Conservation (phyloP, 1,140 invertebrate genomes). For the Nasonia giraulti region DNA sequence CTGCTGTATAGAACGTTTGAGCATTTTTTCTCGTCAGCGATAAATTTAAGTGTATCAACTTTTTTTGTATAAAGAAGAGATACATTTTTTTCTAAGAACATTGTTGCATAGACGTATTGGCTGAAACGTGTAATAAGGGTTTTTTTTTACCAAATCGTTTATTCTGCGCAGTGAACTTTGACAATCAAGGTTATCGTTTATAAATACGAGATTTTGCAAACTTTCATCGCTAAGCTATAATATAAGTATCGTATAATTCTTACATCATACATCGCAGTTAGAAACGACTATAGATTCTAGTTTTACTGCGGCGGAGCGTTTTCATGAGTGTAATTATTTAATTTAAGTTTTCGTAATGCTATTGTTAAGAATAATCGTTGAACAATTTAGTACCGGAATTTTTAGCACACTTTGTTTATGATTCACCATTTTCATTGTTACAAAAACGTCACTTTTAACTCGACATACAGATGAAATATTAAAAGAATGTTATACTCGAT, state of each 20-base stretch:
- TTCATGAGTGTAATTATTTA: no score
- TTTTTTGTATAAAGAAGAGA: not conserved
- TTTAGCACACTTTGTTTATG: no score
- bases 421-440: no score
- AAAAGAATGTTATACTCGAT: no score
- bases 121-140: not conserved
- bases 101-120: not conserved
- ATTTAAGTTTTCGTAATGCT: no score
- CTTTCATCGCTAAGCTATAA: not conserved
- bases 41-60: not conserved
- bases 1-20: not conserved
- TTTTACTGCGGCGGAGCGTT: not conserved
- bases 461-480: no score
- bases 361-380: no score
- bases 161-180: slow-evolving; percentile 27
- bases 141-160: slow-evolving; percentile 5
- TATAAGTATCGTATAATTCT: not conserved
- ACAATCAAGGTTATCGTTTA: slow-evolving; percentile 38
- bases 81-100: not conserved
- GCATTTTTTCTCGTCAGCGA: not conserved
- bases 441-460: no score
- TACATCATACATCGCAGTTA: not conserved
- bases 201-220: slow-evolving; percentile 34
- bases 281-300: not conserved
- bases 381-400: no score